These are phyloP conservation scores for Achlya flavicornis DNA, from an alignment of 2,888 invertebrate genomes.

Conservation along the genomic window DNA sequence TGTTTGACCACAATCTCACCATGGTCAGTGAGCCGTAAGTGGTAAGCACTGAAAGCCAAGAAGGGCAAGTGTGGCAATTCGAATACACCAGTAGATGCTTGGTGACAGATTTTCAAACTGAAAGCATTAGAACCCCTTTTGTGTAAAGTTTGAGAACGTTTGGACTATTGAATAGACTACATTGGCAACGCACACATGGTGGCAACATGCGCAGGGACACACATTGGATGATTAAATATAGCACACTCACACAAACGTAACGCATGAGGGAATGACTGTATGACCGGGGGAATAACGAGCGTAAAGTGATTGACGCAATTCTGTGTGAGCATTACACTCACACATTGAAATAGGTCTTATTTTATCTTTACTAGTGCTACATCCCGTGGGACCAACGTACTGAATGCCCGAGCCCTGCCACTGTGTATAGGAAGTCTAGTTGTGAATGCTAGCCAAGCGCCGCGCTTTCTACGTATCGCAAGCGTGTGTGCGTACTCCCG, in stretches of 20 bases:
- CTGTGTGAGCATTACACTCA: constrained; percentile 61
- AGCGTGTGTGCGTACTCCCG: constrained; percentile 53
- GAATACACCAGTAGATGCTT: too few relatives aligned
- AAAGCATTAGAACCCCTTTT: constrained; percentile 1
- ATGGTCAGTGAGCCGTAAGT: too few relatives aligned
- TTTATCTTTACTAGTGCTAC: constrained; percentile 74
- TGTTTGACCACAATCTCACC: too few relatives aligned
- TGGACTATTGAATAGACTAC: constrained; percentile 72
- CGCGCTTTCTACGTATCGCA: constrained; percentile 55
- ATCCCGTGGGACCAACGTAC: constrained; percentile 79
- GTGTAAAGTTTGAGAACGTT: constrained; percentile 61
- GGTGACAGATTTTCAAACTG: too few relatives aligned
- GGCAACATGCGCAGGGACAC: constrained; percentile 67
- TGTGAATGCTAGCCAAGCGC: constrained; percentile 70
- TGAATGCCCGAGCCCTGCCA: constrained; percentile 38
- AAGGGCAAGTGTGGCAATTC: too few relatives aligned
- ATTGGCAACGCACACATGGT: constrained; percentile 80
- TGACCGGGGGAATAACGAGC: constrained; percentile 67
- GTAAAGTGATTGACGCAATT: constrained; percentile 76
- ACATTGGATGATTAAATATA: constrained; percentile 78
- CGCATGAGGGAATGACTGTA: constrained; percentile 62
- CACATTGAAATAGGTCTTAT: constrained; percentile 68
- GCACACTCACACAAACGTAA: constrained; percentile 63
- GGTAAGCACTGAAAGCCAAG: too few relatives aligned
- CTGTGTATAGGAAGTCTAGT: constrained; percentile 64